These are phyloP conservation scores for Ciconia boyciana DNA, from an alignment of 2,113 vertebrate genomes.

Conservation along the genomic window DNA sequence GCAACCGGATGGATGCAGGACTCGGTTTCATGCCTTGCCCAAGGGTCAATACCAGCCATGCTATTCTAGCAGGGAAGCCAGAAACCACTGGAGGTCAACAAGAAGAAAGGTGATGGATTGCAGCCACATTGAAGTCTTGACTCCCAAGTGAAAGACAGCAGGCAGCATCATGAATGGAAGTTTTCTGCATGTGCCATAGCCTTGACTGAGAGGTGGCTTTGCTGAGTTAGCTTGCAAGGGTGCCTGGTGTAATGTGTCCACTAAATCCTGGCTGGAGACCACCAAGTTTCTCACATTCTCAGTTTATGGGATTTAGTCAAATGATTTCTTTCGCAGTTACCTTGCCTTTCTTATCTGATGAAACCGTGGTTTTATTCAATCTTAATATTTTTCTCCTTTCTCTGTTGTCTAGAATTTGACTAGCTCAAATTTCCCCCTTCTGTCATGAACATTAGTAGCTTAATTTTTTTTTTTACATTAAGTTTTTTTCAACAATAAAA, in stretches of 20 bases:
- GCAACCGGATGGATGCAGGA: not conserved
- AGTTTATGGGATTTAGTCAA: not conserved
- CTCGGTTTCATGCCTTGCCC: not conserved
- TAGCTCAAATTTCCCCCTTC: constrained; percentile 31
- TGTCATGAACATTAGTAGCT: constrained; percentile 28
- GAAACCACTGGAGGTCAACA: not conserved
- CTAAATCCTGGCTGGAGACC: not conserved
- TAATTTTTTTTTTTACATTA: not conserved
- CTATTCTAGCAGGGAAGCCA: not conserved
- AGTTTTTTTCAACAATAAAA: not conserved
- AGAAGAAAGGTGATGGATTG: not conserved
- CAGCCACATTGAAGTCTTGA: not conserved
- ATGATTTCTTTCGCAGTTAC: not conserved
- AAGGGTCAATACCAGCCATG: not conserved
- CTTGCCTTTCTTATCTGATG: constrained; percentile 16
- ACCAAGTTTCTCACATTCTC: not conserved
- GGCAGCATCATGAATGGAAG: not conserved
- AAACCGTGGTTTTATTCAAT: not conserved
- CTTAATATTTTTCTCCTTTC: not conserved
- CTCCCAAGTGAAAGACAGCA: not conserved
- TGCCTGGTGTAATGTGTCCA: not conserved
- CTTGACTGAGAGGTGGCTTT: not conserved
- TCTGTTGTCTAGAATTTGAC: constrained; percentile 2
- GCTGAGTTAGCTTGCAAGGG: not conserved
- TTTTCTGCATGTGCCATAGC: not conserved